Base-by-base conservation (phyloP, 2,113 vertebrate genomes). In the Myotis yumanensis region DNA sequence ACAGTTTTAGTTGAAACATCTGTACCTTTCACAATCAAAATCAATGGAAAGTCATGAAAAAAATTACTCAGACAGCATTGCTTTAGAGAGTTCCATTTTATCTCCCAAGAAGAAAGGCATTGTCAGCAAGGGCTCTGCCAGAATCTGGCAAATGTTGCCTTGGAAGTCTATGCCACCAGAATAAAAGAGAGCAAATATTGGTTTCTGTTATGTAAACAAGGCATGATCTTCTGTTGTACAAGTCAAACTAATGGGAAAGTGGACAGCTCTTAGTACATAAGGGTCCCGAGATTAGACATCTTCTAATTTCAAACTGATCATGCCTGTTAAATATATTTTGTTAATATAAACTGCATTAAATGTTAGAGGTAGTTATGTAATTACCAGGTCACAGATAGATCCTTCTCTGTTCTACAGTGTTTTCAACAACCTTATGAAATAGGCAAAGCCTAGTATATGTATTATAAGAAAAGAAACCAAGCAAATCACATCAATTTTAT, bases 161-260 rank as follows among this genome's bases (percentile, higher is more conserved):
- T 82, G 95, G 90, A 93, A 95, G 96, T 18, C 80, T 17, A 94
- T 82, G 72, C 90, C 93, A 97, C 92, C 96, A 91, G 52, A 64
- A 88, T 69, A 95, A 96, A 96, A 43, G 71, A 72, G 94, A 97
- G 86, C 46, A 98, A 97, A 97, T 96, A 96, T 0, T 95, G 64
- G 46, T 95, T 97, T 97, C 93, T 96, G 64, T 90, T 96, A 96
- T 51, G 28, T 90, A 97, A 97, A 96, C 87, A 97, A 97, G 97
- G 62, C 71, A 46, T 95, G 86, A 23, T 95, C 90, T 93, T 93
- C 91, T 90, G 28, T 57, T 96, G 79, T 93, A 62, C 93, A 30
- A 95, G 87, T 66, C 91, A 89, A 96, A 86, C 79, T 96, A 81
- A 96, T 52, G 93, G 90, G 84, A 96, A 95, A 91, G 12, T 43